Percentiles rank a stretch among this genome's conserved stretches.
Evolutionary conservation across 2,113 vertebrate genomes (phyloP).

Genomic region (Takifugu flavidus): DNA sequence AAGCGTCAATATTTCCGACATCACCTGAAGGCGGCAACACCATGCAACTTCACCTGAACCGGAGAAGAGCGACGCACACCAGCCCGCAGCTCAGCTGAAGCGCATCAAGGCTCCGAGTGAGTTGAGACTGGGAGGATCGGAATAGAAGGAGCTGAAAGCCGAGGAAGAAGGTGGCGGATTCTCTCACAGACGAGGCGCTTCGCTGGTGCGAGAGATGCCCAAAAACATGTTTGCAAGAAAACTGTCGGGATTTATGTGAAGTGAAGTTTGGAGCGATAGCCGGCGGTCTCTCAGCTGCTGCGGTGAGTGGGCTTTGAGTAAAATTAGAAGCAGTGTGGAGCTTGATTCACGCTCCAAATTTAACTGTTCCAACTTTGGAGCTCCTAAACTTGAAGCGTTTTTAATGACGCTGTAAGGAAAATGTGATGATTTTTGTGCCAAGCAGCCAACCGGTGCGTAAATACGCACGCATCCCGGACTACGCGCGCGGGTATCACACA

Average conservation of each 20-base stretch:
- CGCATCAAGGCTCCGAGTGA: slow-evolving; percentile 28
- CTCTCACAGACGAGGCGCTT: slow-evolving; percentile 12
- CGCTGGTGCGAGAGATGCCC: slow-evolving; percentile 38
- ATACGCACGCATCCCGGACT: slow-evolving; percentile 7
- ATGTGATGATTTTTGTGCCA: slow-evolving; percentile 20
- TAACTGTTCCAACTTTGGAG: slow-evolving; percentile 36
- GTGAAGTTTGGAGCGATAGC: slow-evolving; percentile 54
- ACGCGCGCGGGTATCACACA: not conserved
- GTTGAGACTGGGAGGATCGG: slow-evolving; percentile 32
- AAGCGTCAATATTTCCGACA: slow-evolving; percentile 25
- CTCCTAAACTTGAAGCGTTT: not conserved
- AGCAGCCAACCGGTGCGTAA: slow-evolving; percentile 7
- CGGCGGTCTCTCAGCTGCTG: slow-evolving; percentile 45
- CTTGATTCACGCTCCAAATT: not conserved
- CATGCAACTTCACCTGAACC: slow-evolving; percentile 44
- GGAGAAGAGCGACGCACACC: slow-evolving; percentile 31
- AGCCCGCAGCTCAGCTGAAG: slow-evolving; percentile 29
- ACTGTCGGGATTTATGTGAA: slow-evolving; percentile 50
- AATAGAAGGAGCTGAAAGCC: slow-evolving; percentile 10
- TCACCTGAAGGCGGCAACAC: slow-evolving; percentile 51
- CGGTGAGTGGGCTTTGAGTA: slow-evolving; percentile 55
- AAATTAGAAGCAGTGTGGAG: not conserved
- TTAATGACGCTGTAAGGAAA: not conserved
- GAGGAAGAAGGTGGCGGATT: slow-evolving; percentile 29
- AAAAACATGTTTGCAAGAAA: slow-evolving; percentile 19